phyloP scores from a whole-genome alignment of 2,797 vertebrate species.

The Lophius americanus region DNA sequence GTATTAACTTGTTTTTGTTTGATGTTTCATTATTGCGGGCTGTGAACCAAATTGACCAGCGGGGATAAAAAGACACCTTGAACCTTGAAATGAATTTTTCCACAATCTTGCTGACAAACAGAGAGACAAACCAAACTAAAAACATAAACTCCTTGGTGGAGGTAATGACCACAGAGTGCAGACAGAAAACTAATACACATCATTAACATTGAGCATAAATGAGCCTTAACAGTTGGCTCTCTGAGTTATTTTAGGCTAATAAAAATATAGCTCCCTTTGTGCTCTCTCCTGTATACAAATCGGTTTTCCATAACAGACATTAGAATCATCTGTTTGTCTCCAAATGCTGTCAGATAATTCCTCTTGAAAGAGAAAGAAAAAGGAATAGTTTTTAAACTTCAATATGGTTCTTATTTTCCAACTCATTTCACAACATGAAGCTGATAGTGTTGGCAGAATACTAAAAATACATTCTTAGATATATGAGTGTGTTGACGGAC shows the following conservation, averaged over 20 bases:
- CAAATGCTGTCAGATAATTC: slow-evolving; percentile 12
- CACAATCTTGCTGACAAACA: too few species aligned
- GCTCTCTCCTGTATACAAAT: slow-evolving; percentile 26
- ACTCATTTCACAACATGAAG: slow-evolving; percentile 57
- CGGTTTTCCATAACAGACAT: neutral
- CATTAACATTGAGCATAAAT: slow-evolving; percentile 17
- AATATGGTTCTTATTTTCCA: slow-evolving; percentile 68
- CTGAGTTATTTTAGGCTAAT: slow-evolving; percentile 35
- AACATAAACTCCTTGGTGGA: too few species aligned
- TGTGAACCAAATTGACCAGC: too few species aligned
- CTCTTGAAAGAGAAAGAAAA: slow-evolving; percentile 19
- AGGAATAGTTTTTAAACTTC: slow-evolving; percentile 10
- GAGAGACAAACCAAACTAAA: too few species aligned
- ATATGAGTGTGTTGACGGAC: slow-evolving; percentile 57
- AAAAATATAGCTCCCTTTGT: slow-evolving; percentile 19
- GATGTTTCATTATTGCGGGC: too few species aligned
- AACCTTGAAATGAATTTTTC: slow-evolving; percentile 4
- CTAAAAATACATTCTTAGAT: slow-evolving; percentile 47
- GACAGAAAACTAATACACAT: too few species aligned
- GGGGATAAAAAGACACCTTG: too few species aligned
- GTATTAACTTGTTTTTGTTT: too few species aligned
- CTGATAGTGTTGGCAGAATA: slow-evolving; percentile 34
- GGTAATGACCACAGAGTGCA: too few species aligned
- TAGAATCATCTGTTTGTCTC: slow-evolving; percentile 33
- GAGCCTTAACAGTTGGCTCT: slow-evolving; percentile 19